Conservation (phyloP, 2,888 invertebrate species). For the Dromius quadrimaculatus region DNA sequence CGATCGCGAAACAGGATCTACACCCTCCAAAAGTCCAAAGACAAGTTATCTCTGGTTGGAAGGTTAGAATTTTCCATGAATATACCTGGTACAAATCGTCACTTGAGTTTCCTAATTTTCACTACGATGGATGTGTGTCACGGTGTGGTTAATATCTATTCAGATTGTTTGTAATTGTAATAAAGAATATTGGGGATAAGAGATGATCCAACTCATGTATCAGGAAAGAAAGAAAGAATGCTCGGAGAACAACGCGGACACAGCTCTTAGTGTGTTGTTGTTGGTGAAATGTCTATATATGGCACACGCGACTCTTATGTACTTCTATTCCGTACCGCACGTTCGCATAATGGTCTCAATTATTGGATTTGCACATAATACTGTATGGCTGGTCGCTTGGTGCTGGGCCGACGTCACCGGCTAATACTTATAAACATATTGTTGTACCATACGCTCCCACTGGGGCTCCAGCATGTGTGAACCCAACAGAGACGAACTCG, state of each 20-base stretch:
- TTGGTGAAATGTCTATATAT: conserved; percentile 48
- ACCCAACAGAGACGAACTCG: conserved; percentile 18
- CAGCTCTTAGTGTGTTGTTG: background rate
- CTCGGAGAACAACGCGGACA: background rate
- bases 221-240: conserved; percentile 7
- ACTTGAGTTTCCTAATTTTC: no score
- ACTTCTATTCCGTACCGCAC: conserved; percentile 2
- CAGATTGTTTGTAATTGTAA: no score
- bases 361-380: conserved; percentile 65
- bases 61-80: no score
- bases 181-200: no score
- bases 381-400: conserved; percentile 59
- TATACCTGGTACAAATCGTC: no score
- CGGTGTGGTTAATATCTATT: no score
- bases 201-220: no score
- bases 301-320: conserved; percentile 32
- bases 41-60: no score
- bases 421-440: conserved; percentile 50
- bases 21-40: no score
- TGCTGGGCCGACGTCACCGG: conserved; percentile 39
- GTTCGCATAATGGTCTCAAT: conserved; percentile 62
- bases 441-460: conserved; percentile 47
- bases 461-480: conserved; percentile 33
- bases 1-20: no score
- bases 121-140: no score